Percentiles rank a stretch among this genome's conserved stretches.
Evolutionary conservation across 2,888 invertebrate species (phyloP).

Genomic region (Diabrotica balteata): DNA sequence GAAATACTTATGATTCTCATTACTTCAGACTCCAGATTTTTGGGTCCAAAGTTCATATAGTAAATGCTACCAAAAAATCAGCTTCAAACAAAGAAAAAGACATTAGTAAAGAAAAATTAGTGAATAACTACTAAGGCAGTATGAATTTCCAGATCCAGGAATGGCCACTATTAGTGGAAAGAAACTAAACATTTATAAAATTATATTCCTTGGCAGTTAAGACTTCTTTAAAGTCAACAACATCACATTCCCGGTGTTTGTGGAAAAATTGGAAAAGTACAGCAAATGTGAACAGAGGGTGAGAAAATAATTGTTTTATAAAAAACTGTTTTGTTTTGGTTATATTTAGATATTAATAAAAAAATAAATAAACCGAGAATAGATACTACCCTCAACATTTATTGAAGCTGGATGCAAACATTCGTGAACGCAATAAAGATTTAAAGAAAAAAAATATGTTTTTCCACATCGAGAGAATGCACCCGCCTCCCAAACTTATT

Average conservation of each 20-base stretch:
- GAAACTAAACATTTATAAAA: conserved; percentile 74
- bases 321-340: conserved; percentile 25
- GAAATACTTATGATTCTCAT: too few species aligned
- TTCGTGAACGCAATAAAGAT: too few species aligned
- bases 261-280: conserved; percentile 71
- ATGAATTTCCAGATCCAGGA: conserved; percentile 79
- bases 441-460: too few species aligned
- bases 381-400: too few species aligned
- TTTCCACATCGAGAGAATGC: too few species aligned
- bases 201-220: conserved; percentile 86
- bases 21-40: too few species aligned
- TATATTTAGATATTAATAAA: conserved; percentile 27
- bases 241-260: conserved; percentile 67
- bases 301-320: conserved; percentile 68
- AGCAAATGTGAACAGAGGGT: conserved; percentile 81
- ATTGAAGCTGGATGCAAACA: too few species aligned
- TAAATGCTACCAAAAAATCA: conserved; percentile 62
- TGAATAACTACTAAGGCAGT: conserved; percentile 61
- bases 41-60: too few species aligned
- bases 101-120: conserved; percentile 66
- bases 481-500: too few species aligned
- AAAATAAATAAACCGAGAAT: background rate
- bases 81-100: conserved; percentile 59
- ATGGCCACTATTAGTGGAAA: conserved; percentile 74
- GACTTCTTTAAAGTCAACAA: conserved; percentile 74